These are phyloP conservation scores for Amphiprion percula DNA, from an alignment of 2,113 vertebrate species.

Conservation along the genomic window DNA sequence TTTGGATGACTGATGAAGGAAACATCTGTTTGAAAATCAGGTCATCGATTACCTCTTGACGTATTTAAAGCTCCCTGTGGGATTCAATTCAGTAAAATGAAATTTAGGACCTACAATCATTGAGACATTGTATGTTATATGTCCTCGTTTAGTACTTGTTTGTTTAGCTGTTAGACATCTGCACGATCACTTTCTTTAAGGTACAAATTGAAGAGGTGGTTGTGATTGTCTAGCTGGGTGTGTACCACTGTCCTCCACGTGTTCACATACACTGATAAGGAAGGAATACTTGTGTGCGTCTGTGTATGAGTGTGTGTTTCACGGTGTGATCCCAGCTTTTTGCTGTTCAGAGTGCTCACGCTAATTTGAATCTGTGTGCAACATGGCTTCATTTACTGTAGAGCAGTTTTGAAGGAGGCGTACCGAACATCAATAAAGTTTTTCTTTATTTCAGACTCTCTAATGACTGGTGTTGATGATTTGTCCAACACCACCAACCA, in stretches of 20 bases:
- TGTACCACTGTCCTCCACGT: constrained; percentile 36
- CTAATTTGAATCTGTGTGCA: constrained; percentile 41
- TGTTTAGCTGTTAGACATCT: constrained; percentile 23
- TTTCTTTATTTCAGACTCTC: constrained; percentile 54
- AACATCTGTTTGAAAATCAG: constrained; percentile 40
- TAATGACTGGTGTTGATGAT: constrained; percentile 1
- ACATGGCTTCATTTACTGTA: constrained; percentile 42
- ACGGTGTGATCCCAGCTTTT: constrained; percentile 48
- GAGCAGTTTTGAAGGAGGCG: constrained; percentile 32
- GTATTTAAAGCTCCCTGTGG: constrained; percentile 40
- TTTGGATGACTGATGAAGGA: constrained; percentile 19
- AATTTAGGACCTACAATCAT: constrained; percentile 37
- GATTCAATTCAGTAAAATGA: constrained; percentile 44
- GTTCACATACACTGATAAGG: constrained; percentile 11
- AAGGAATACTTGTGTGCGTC: constrained; percentile 29
- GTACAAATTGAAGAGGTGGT: constrained; percentile 33
- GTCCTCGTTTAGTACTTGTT: constrained; percentile 29
- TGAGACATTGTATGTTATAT: constrained; percentile 27
- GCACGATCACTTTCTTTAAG: constrained; percentile 28
- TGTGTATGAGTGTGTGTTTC: not conserved
- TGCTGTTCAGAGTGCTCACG: constrained; percentile 38
- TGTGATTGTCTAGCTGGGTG: constrained; percentile 14
- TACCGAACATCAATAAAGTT: constrained; percentile 66
- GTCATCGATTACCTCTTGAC: constrained; percentile 45
- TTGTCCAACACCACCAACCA: no score